Evolutionary conservation across 2,888 invertebrate genomes (phyloP).

Genomic region (Slavum lentiscoides): DNA sequence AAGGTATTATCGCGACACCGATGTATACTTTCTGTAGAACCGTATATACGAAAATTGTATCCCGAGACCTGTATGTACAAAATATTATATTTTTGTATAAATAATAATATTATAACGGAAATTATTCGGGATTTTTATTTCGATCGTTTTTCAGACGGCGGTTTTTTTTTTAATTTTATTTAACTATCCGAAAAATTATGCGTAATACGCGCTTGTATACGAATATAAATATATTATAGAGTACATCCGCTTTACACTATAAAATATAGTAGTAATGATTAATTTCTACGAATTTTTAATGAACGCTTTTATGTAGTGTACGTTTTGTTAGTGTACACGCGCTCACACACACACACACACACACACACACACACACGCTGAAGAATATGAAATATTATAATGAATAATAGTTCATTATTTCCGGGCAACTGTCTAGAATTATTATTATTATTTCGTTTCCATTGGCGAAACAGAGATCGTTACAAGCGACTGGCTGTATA

Average conservation of each 20-base stretch:
- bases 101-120: background rate
- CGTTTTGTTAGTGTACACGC: slow-evolving; percentile 33
- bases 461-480: slow-evolving; percentile 41
- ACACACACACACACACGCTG: slow-evolving; percentile 9
- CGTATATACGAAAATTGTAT: too few species aligned
- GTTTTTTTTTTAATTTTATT: slow-evolving; percentile 40
- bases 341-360: background rate
- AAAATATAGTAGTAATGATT: slow-evolving; percentile 26
- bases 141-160: slow-evolving; percentile 34
- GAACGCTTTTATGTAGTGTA: slow-evolving; percentile 36
- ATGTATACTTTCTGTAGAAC: too few species aligned
- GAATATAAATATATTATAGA: background rate
- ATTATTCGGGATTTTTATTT: slow-evolving; percentile 34
- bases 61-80: too few species aligned
- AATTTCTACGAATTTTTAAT: slow-evolving; percentile 49
- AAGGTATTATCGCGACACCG: too few species aligned
- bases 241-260: slow-evolving; percentile 35
- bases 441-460: slow-evolving; percentile 20
- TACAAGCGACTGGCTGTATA: slow-evolving; percentile 35
- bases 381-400: slow-evolving; percentile 34
- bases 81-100: too few species aligned
- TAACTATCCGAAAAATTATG: slow-evolving; percentile 46
- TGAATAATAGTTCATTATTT: slow-evolving; percentile 51
- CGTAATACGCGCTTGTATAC: background rate
- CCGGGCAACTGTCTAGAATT: slow-evolving; percentile 46